phyloP scores from a whole-genome alignment of 53 echinoderm and acorn worm species.

The Zoroaster sp. region DNA sequence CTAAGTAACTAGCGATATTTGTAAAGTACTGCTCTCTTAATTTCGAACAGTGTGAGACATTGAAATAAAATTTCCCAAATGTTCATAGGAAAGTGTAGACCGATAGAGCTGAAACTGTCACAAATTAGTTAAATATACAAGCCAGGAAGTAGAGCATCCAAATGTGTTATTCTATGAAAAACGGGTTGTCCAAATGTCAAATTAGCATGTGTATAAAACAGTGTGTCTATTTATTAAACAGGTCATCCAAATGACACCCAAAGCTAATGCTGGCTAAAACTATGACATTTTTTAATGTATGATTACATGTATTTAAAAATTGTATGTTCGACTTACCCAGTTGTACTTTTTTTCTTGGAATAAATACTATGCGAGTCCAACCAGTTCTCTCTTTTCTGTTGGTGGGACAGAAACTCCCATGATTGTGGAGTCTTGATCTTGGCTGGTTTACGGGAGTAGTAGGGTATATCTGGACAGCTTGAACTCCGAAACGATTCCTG shows the following conservation, averaged over 20 bases:
- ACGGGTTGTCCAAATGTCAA: too few relatives aligned
- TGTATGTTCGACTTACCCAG: neutral
- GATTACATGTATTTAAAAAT: neutral
- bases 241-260: neutral
- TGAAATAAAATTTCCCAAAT: too few relatives aligned
- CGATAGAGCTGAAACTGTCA: too few relatives aligned
- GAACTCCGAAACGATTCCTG: neutral
- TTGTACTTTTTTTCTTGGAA: constrained; percentile 9
- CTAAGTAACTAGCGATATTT: too few relatives aligned
- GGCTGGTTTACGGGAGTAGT: constrained; percentile 78
- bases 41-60: too few relatives aligned
- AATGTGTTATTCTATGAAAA: neutral
- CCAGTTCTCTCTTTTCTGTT: constrained; percentile 73
- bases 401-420: constrained; percentile 70
- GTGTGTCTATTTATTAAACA: too few relatives aligned
- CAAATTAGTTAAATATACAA: too few relatives aligned
- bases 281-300: neutral
- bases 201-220: too few relatives aligned
- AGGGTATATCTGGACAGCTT: constrained; percentile 24
- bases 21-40: too few relatives aligned
- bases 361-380: constrained; percentile 80
- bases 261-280: neutral
- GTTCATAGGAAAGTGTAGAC: too few relatives aligned
- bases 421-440: constrained; percentile 65
- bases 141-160: too few relatives aligned